These are phyloP conservation scores for Apodemus agrarius DNA, from an alignment of 2,797 vertebrate species.

Conservation along the genomic window DNA sequence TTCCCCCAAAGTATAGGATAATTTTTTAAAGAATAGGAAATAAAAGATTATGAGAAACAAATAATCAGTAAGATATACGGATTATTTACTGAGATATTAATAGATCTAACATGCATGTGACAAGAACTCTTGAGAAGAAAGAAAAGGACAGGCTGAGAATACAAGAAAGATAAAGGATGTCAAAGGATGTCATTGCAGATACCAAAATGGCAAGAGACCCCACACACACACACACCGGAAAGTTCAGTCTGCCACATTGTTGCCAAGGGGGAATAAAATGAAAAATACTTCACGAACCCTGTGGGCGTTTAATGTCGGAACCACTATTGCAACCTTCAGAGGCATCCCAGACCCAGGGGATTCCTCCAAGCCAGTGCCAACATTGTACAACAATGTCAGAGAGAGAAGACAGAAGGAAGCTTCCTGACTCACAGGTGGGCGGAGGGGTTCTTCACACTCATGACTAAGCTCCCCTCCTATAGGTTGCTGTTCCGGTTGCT, in stretches of 20 bases:
- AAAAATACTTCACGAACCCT: background rate
- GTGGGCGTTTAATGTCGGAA: background rate
- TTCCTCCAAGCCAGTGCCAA: background rate
- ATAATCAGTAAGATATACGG: background rate
- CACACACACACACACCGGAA: no score
- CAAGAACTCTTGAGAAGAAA: background rate
- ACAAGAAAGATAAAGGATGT: background rate
- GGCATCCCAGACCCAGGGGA: background rate
- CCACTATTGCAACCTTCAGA: no score
- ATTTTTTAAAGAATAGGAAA: background rate
- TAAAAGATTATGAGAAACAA: background rate
- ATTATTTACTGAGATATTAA: background rate
- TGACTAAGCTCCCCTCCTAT: no score
- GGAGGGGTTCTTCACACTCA: background rate
- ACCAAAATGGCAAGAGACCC: no score
- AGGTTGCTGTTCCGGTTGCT: no score
- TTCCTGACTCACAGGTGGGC: background rate
- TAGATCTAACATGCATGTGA: no score
- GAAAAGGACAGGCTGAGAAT: background rate
- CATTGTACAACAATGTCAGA: background rate
- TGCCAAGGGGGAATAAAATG: background rate
- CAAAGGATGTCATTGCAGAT: background rate
- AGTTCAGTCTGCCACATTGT: no score
- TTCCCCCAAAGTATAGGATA: background rate
- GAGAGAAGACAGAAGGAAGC: background rate